These are phyloP conservation scores for Papilio machaon DNA, from an alignment of 1,140 invertebrate species.

Conservation along the genomic window DNA sequence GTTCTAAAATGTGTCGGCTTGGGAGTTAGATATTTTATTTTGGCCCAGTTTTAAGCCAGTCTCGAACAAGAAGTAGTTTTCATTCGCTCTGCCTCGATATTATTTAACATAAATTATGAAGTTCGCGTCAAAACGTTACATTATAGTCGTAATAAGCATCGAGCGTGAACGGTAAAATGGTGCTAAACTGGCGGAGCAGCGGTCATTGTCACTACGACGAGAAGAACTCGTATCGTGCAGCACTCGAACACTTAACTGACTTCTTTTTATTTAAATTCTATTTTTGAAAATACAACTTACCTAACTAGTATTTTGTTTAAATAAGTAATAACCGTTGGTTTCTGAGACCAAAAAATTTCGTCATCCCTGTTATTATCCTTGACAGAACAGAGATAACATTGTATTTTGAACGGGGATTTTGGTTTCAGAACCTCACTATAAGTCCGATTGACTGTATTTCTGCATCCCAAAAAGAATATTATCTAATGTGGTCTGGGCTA, in stretches of 20 bases:
- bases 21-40: not conserved
- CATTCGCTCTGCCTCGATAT: not conserved
- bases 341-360: too few relatives aligned
- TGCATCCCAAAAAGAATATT: too few relatives aligned
- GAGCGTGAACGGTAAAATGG: conserved; percentile 56
- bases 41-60: not conserved
- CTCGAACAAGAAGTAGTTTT: not conserved
- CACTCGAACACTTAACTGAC: conserved; percentile 18
- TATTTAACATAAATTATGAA: conserved; percentile 31
- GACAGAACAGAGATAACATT: too few relatives aligned
- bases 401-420: too few relatives aligned
- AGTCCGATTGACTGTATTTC: too few relatives aligned
- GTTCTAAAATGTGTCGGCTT: too few relatives aligned
- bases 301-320: not conserved
- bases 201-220: conserved; percentile 65
- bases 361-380: too few relatives aligned
- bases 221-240: conserved; percentile 51
- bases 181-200: conserved; percentile 56
- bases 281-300: not conserved
- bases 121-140: conserved; percentile 21
- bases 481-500: too few relatives aligned
- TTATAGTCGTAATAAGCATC: conserved; percentile 26
- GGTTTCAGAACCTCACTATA: too few relatives aligned
- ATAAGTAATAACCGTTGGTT: not conserved
- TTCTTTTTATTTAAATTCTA: not conserved